Percentiles rank a stretch among this genome's conserved stretches.
These are phyloP conservation scores for Donacobius atricapilla DNA, from an alignment of 2,113 vertebrate species.

Conservation along the genomic window DNA sequence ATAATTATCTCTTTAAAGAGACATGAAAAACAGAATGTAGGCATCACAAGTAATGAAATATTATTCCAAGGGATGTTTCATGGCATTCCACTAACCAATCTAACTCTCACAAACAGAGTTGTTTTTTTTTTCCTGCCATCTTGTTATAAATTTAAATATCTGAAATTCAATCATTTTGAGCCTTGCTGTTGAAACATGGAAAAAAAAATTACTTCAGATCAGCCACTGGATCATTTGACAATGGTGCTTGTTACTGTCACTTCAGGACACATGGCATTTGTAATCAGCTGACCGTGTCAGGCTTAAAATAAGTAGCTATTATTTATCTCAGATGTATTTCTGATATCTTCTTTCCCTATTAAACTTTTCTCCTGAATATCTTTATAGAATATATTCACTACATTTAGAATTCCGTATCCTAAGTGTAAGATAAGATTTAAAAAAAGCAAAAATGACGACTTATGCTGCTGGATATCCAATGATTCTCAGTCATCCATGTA, in stretches of 20 bases:
- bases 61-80: background rate
- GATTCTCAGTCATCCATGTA: background rate
- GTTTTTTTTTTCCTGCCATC: background rate
- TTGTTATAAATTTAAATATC: background rate
- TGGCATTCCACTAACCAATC: background rate
- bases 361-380: background rate
- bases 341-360: background rate
- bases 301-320: background rate
- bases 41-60: background rate
- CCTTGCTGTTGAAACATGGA: background rate
- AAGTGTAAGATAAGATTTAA: background rate
- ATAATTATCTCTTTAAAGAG: background rate
- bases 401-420: background rate
- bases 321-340: background rate
- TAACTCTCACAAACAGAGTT: rapidly evolving
- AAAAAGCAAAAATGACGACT: rapidly evolving
- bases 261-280: background rate
- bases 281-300: background rate
- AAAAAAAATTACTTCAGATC: background rate
- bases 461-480: background rate
- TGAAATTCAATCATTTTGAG: background rate
- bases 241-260: background rate
- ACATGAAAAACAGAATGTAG: background rate
- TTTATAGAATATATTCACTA: background rate
- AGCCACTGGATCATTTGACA: background rate